Evolutionary conservation across 1,140 invertebrate genomes (phyloP), one percentile per base, ranked within the genome.

Genomic region (Bradynema listronoti): DNA sequence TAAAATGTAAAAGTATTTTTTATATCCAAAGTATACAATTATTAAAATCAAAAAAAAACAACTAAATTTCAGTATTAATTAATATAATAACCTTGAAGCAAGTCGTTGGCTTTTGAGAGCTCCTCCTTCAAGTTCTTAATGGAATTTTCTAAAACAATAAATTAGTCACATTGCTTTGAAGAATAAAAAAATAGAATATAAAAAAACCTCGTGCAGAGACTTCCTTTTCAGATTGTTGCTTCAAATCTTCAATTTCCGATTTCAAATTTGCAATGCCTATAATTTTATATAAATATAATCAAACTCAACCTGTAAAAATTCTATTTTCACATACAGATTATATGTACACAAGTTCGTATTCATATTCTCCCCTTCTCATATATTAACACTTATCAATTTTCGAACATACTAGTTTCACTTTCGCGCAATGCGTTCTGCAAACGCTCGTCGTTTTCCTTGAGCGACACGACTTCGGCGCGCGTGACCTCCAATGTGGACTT

Each of bases 61-160:
- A 19, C 43, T 39, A 16, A 41, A 47, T 14, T 63, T 63, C 25
- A 52, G 33, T 36, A 66, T 65, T n/a, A n/a, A n/a, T n/a, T n/a
- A n/a, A n/a, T n/a, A n/a, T n/a, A n/a, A n/a, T n/a, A n/a, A n/a
- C n/a, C n/a, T n/a, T n/a, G n/a, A 7, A 65, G 43, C 6, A 65
- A 41, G 22, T 65, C 63, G 49, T 56, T 68, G 0, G 63, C 47
- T 51, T 65, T 65, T 9, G 29, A 32, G 2, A 65, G 61, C 32
- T 65, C 63, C 7, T 68, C 63, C 11, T 41, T n/a, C 14, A 65
- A 16, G n/a, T 49, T 32, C 6, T 53, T 57, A 39, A 65, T 69
- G 11, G 46, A 29, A 3, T 16, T 30, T 43, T 66, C 59, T 61
- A 11, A 64, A 64, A 51, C 1, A 42, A 29, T 32, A 24, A 25